Evolutionary conservation across 2,113 vertebrate species (phyloP).

Genomic region (Atherinomorus stipes): DNA sequence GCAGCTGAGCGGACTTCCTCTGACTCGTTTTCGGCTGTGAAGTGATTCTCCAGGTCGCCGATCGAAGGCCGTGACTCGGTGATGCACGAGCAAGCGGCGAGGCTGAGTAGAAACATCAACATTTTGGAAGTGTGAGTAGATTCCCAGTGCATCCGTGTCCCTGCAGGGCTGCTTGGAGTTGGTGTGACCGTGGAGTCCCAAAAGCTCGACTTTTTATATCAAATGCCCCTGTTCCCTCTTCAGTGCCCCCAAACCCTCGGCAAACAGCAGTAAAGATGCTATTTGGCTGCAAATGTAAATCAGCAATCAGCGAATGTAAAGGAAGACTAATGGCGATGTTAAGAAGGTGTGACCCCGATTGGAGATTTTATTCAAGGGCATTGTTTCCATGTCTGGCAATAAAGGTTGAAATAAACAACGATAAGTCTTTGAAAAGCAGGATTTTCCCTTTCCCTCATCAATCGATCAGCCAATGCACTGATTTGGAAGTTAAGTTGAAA

Average conservation of each 20-base stretch:
- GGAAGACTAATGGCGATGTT: constrained; percentile 85
- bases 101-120: constrained; percentile 49
- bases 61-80: constrained; percentile 63
- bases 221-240: constrained; percentile 47
- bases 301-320: constrained; percentile 87
- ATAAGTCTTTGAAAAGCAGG: constrained; percentile 4
- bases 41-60: constrained; percentile 56
- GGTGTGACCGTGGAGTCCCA: constrained; percentile 58
- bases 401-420: constrained; percentile 64
- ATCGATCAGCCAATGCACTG: neutral
- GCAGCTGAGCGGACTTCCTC: constrained; percentile 82
- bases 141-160: constrained; percentile 23
- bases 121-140: constrained; percentile 45
- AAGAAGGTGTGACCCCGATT: constrained; percentile 88
- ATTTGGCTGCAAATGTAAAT: constrained; percentile 87
- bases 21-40: constrained; percentile 32
- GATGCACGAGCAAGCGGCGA: constrained; percentile 45
- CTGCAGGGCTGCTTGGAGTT: constrained; percentile 25
- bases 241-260: constrained; percentile 54
- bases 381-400: constrained; percentile 68
- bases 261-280: constrained; percentile 84
- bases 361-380: constrained; percentile 57
- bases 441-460: neutral
- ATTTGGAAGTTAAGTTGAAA: neutral
- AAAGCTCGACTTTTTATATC: constrained; percentile 83